Evolutionary conservation across 2,113 vertebrate species (phyloP).

Genomic region (Cyphomyrus plagiostoma): DNA sequence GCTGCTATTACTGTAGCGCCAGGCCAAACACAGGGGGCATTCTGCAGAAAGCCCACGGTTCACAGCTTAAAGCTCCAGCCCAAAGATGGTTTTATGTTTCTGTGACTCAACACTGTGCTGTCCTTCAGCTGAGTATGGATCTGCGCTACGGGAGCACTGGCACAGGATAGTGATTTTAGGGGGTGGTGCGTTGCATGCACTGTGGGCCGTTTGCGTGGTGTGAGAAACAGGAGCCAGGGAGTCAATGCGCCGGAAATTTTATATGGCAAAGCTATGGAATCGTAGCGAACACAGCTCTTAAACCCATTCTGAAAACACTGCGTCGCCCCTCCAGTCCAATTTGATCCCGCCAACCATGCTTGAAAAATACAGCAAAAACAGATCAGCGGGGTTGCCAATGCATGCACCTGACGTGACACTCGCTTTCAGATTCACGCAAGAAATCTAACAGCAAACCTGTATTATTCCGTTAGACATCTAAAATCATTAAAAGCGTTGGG

Average conservation of each 20-base stretch:
- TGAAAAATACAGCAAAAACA: background rate
- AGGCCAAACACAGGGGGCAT: slow-evolving; percentile 11
- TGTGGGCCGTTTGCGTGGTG: background rate
- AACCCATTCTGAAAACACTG: background rate
- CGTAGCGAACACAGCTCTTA: background rate
- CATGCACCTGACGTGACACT: background rate
- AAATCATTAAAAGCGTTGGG: background rate
- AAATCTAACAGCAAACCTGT: background rate
- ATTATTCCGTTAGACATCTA: background rate
- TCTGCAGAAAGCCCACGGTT: slow-evolving; percentile 9
- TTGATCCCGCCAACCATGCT: background rate
- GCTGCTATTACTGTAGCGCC: slow-evolving; percentile 1
- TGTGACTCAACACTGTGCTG: background rate
- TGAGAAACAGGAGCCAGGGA: background rate
- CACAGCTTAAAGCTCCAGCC: slow-evolving; percentile 11
- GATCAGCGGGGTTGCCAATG: background rate
- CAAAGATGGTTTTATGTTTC: background rate
- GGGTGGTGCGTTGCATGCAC: background rate
- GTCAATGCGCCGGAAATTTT: background rate
- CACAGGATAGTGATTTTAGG: background rate
- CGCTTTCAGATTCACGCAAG: background rate
- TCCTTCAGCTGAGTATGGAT: background rate
- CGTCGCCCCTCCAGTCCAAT: background rate
- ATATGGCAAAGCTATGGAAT: background rate
- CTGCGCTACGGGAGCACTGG: background rate